phyloP scores from a whole-genome alignment of 37 sponge, comb jelly and placozoan species.

The Halichondria panicea region DNA sequence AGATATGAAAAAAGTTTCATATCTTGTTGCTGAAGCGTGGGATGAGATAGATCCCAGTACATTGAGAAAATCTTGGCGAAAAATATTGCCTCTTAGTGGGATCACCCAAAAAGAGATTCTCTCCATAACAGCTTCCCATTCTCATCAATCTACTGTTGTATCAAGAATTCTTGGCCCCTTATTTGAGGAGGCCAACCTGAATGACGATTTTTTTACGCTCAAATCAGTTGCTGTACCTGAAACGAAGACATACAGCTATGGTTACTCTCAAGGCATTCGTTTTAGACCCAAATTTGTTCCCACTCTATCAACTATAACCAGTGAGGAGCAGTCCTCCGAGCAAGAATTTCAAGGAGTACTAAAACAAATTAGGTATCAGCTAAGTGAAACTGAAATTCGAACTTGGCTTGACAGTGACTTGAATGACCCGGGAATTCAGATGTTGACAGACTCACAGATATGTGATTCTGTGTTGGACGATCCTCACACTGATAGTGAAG shows the following conservation, averaged over 20 bases:
- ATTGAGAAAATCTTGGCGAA: constrained; percentile 10
- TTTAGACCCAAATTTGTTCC: background rate
- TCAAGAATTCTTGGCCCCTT: no score
- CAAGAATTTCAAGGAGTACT: background rate
- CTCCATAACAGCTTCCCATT: no score
- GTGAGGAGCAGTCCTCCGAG: no score
- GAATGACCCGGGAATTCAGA: background rate
- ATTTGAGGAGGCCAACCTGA: no score
- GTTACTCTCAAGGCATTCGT: background rate
- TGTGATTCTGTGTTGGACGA: constrained; percentile 9
- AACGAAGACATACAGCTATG: background rate
- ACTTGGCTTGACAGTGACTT: constrained; percentile 8
- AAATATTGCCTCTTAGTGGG: constrained; percentile 6
- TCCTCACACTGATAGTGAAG: background rate
- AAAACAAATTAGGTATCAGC: background rate
- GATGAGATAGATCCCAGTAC: background rate
- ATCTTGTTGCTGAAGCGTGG: constrained; percentile 3
- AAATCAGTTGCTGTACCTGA: no score
- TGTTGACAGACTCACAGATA: constrained; percentile 12
- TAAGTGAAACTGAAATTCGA: background rate
- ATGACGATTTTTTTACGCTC: no score
- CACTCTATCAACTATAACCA: background rate
- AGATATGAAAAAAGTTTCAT: constrained; percentile 33
- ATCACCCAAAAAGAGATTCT: no score
- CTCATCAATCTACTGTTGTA: no score